These are phyloP conservation scores for Eleutherodactylus coqui DNA, from an alignment of 2,797 vertebrate genomes.

Conservation along the genomic window DNA sequence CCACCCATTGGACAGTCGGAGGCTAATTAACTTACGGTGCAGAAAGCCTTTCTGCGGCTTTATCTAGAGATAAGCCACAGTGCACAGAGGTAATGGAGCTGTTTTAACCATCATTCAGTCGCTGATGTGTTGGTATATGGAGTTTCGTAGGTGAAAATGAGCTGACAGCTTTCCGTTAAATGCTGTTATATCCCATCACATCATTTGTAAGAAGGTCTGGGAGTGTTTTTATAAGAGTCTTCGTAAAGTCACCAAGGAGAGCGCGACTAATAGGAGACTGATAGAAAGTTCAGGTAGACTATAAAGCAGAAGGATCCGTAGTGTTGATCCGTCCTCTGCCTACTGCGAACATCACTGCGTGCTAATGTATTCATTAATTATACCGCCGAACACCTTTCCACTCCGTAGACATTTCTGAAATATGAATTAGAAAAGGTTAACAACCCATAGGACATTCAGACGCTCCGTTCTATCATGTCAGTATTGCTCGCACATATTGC, in stretches of 20 bases:
- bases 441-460: constrained; percentile 12
- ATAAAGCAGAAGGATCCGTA: neutral
- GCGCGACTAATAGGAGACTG: neutral
- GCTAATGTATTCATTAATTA: constrained; percentile 36
- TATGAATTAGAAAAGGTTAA: constrained; percentile 57
- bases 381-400: constrained; percentile 18
- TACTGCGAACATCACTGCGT: neutral
- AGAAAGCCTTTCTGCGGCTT: no score
- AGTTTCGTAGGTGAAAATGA: no score
- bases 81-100: no score
- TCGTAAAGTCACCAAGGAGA: neutral
- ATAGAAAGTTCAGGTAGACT: neutral
- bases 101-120: no score
- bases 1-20: no score
- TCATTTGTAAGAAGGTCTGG: neutral
- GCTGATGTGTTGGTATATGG: no score
- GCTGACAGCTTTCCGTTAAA: neutral
- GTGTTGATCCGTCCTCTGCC: neutral
- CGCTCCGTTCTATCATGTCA: constrained; percentile 26
- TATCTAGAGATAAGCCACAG: no score
- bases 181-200: neutral
- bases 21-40: no score
- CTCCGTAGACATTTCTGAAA: constrained; percentile 39
- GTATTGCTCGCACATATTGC: neutral
- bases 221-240: neutral